These are phyloP conservation scores for Channa maculata DNA, from an alignment of 2,113 vertebrate species.

Conservation along the genomic window DNA sequence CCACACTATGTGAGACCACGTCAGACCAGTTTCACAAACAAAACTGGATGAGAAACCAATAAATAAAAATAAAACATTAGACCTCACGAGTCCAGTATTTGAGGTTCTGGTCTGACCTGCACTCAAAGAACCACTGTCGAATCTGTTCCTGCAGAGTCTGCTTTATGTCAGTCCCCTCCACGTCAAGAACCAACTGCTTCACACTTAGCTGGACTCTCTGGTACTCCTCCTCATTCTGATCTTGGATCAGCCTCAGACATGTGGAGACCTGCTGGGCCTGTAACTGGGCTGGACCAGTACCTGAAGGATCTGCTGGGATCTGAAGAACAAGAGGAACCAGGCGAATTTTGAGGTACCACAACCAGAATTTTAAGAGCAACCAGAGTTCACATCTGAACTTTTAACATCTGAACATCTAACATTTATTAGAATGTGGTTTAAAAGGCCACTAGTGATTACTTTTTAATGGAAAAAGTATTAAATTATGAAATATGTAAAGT, in stretches of 20 bases:
- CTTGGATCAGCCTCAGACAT: background rate
- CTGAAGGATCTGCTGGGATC: background rate
- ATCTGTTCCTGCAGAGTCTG: background rate
- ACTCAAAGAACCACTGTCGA: background rate
- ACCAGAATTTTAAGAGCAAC: background rate
- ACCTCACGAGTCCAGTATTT: no score
- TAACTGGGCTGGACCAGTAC: background rate
- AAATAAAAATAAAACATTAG: no score
- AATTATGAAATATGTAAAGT: no score
- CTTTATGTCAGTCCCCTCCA: background rate
- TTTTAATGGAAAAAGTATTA: no score
- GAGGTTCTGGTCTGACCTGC: slow-evolving; percentile 9
- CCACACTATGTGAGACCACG: no score
- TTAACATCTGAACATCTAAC: no score
- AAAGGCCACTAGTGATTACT: no score
- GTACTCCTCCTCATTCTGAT: slow-evolving; percentile 1
- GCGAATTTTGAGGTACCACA: background rate
- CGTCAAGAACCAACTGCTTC: background rate
- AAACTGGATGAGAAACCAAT: no score
- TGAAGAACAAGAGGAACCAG: background rate
- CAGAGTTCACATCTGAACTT: no score
- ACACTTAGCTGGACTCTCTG: background rate
- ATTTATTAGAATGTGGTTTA: no score
- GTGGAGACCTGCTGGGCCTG: background rate
- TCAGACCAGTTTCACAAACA: no score